Evolutionary conservation across 64 coral and sea anemone genomes (phyloP), one percentile per base, ranked within the genome.

Genomic region (Porites lutea): DNA sequence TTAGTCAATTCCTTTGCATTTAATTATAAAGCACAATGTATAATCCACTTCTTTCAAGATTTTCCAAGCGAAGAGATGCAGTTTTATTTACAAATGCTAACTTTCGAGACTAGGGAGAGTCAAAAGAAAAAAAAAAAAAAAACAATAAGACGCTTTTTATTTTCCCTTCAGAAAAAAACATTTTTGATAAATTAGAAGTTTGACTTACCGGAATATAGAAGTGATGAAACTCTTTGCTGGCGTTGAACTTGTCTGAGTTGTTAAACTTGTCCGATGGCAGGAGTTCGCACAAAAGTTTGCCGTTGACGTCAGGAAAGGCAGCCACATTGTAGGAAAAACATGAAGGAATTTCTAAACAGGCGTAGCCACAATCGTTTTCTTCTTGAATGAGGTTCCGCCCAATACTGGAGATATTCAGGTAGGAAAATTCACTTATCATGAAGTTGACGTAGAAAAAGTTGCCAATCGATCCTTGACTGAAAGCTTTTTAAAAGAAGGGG

Each of bases 181-280:
- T n/a, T n/a, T n/a, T n/a, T n/a, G n/a, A n/a, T n/a, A n/a, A n/a
- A n/a, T n/a, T n/a, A n/a, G n/a, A n/a, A n/a, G 54, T 57, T 57
- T 12, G 7, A 57, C 72, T 74, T 74, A 74, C 72, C 44, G 43
- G 8, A 4, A 50, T 74, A 48, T 45, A 15, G 43, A 74, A 74
- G 13, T 74, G 72, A 48, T 50, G 72, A 50, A 48, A 74, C 2
- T 43, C 7, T 14, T 46, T 13, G 18, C 72, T 74, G 2, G 72
- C 3, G 72, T 48, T 13, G 54, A 57, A 57, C 54, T 57, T 57
- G 54, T 57, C 54, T 4, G 54, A 57, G 54, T 57, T 57, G 54
- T 48, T 74, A 22, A 48, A 74, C 72, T 49, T 74, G 72, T 74
- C 12, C 14, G 72, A 74, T 74, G 72, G 43, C 2, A 74, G 72